Base-by-base conservation (phyloP, 2,888 invertebrate species). In the Mesoligia furuncula region DNA sequence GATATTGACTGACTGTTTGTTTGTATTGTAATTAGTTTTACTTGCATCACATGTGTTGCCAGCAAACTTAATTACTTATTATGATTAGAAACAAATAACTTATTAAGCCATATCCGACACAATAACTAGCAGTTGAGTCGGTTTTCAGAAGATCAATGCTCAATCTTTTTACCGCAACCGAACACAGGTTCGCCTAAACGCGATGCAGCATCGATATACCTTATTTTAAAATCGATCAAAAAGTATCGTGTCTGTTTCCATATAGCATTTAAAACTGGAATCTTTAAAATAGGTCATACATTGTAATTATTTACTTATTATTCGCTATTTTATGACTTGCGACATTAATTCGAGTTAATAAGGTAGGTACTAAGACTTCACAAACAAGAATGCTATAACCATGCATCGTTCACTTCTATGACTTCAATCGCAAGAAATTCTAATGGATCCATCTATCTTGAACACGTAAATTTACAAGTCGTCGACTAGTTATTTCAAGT, bases 401-500 rank as follows among this genome's bases (percentile, higher is more conserved):
- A 66, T 79, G 77, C 45, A 71, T 80, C 70, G 45, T 61, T 69
- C 67, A 73, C 79, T 70, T 79, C 65, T 64, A 73, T 69, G 68
- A 64, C 78, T 68, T 78, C 65, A 73, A 73, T 79, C 61, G 74
- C 62, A 75, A 69, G 8, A 73, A 76, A 68, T 74, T 62, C 39
- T 87, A 83, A 85, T 83, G 76, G 67, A 64, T 17, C 77, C 73
- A 82, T 87, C 45, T 51, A 83, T 88, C 82, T 66, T 73, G 54
- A 24, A 74, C 59, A 68, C 57, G 17, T 71, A 67, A 81, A 89
- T 86, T 88, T 84, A 88, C 79, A 77, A 75, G 66, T 54, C 59
- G 51, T 66, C 45, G 70, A 84, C 84, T 85, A 84, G 78, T 83
- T 86, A 88, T 83, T 88, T 88, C 88, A 88, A 83, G 69, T 72